Evolutionary conservation across 2,797 vertebrate genomes (phyloP), one percentile per base, ranked within the genome.

Genomic region (Pristis pectinata): DNA sequence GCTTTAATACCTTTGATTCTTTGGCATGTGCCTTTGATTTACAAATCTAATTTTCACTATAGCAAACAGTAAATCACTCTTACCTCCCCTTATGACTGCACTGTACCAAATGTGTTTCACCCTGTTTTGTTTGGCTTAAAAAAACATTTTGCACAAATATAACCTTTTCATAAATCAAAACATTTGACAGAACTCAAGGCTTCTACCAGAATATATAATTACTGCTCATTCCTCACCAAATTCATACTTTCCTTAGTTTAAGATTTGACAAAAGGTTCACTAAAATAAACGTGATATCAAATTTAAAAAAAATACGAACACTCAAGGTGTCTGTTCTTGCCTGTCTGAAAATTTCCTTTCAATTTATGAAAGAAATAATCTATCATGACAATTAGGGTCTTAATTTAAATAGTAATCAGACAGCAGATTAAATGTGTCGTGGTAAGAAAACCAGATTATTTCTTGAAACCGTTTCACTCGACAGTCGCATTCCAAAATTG

Each of bases 361-460:
- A 72, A 72, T 76, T 94, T 24, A 94, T 94, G 3, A 70, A 94
- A 76, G 70, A 76, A 94, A 94, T 94, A 76, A 94, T 94, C 72
- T 94, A 94, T 94, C 92, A 94, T 76, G 92, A 56, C 70, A 94
- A 94, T 94, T 94, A 94, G 9, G 44, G 92, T 94, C 27, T 94
- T 76, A 72, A 93, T 93, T 93, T 93, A 94, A 94, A 76, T 76
- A 94, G 92, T 70, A 94, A 94, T 94, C 92, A 94, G 70, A 74
- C 70, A 72, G 70, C 92, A 76, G 70, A 94, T 94, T 94, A 74
- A 94, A 94, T 15, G 27, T 94, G 67, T 34, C 15, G 22, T 72
- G 70, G 37, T 94, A 74, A 44, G 41, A 94, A 94, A 94, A 94
- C 64, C 44, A 74, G 70, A 70, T 49, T 94, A 94, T 94, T 94